These are phyloP conservation scores for Trissolcus japonicus DNA, from an alignment of 2,888 invertebrate genomes.

Conservation along the genomic window DNA sequence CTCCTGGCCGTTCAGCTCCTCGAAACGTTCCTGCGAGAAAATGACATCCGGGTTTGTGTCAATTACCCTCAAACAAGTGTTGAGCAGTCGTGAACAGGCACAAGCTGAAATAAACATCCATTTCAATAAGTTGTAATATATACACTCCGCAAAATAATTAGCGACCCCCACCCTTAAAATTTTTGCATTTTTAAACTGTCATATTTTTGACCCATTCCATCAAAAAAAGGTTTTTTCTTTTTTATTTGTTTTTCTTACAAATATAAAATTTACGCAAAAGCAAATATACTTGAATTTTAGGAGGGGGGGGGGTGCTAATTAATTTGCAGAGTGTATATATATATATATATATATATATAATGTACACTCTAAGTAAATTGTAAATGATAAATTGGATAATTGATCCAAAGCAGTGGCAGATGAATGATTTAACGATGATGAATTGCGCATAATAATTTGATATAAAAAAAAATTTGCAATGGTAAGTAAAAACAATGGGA, in stretches of 20 bases:
- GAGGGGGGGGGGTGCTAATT: no score
- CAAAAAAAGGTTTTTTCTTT: no score
- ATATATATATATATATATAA: no score
- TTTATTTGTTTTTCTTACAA: no score
- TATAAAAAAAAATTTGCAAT: not conserved
- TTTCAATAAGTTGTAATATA: no score
- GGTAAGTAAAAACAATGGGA: not conserved
- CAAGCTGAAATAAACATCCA: constrained; percentile 59
- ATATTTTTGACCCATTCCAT: no score
- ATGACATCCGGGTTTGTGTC: constrained; percentile 79
- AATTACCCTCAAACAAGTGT: constrained; percentile 82
- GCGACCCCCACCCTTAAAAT: no score
- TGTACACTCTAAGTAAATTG: not conserved
- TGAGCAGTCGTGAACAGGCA: constrained; percentile 80
- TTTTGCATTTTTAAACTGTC: no score
- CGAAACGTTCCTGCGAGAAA: constrained; percentile 78
- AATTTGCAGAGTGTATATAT: no score
- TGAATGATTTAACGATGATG: not conserved
- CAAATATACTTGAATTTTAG: no score
- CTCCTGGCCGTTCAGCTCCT: constrained; percentile 82
- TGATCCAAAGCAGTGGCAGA: not conserved
- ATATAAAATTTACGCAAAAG: no score
- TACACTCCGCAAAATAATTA: no score
- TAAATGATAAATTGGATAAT: not conserved
- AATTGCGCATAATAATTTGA: not conserved